Base-by-base conservation (phyloP, 1,140 invertebrate species). In the Aporrectodea caliginosa region DNA sequence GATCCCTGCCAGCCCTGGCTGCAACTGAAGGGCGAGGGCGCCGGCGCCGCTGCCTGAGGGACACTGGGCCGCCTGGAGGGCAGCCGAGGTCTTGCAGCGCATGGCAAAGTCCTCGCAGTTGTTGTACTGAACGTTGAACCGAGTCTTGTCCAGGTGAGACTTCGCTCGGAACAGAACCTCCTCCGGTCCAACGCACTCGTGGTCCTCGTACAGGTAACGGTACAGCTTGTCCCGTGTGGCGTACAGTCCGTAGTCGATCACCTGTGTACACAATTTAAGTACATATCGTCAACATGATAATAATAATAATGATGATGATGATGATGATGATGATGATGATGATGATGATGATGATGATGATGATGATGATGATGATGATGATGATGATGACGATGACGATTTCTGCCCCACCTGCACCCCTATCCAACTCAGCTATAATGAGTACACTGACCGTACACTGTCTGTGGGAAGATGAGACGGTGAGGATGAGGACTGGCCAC, bases 281-380 rank as follows among this genome's bases (percentile, higher is more conserved):
- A n/a, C n/a, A n/a, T n/a, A n/a, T n/a, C n/a, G n/a, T n/a, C n/a
- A n/a, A n/a, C n/a, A 58, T 58, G 43, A 58, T 58, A 22, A 58
- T 58, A 22, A 58, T 58, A 22, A 58, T 58, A 22, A 58, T 58
- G 43, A 58, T 58, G 43, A 58, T 58, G 43, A 58, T 58, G 43
- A 58, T 58, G 43, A 58, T 58, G 43, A 58, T 58, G 43, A 58
- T 58, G 43, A 58, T 58, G 43, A 58, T 58, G 43, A 58, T 58
- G 43, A 58, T 58, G 43, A 58, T 58, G 43, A 58, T 58, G 43
- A 58, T 58, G 43, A 58, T 58, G 43, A 58, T 58, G 43, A 58
- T 58, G 43, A 58, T 58, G 43, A 58, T 58, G 43, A 58, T 58
- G 43, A 58, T 58, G 43, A 58, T 58, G 43, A 58, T 58, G 43